Evolutionary conservation across 2,113 vertebrate species (phyloP).

Genomic region (Sebastes fasciatus): DNA sequence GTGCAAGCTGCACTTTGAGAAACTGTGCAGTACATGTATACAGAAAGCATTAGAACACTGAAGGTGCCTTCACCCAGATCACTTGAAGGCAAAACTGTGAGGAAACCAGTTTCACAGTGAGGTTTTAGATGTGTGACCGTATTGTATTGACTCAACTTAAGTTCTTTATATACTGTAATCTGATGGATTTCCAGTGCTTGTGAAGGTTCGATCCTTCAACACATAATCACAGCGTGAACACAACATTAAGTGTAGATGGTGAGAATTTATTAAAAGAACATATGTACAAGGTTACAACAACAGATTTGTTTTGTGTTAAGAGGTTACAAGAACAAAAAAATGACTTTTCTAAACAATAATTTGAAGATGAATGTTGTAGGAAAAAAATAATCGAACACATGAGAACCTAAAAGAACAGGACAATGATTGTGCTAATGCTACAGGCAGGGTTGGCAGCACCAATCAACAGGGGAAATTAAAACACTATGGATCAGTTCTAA

Average conservation of each 20-base stretch:
- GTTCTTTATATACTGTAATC: background rate
- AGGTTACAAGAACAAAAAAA: constrained; percentile 48
- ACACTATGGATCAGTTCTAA: constrained; percentile 26
- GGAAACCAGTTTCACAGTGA: too few species aligned
- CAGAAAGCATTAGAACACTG: too few species aligned
- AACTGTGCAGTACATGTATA: too few species aligned
- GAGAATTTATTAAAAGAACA: constrained; percentile 83
- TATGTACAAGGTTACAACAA: constrained; percentile 75
- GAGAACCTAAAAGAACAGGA: constrained; percentile 84
- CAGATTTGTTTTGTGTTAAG: constrained; percentile 40
- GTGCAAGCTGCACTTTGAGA: too few species aligned
- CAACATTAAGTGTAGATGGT: constrained; percentile 9
- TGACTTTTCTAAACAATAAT: constrained; percentile 48
- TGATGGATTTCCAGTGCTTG: background rate
- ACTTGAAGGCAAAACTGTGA: too few species aligned
- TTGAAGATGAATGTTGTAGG: constrained; percentile 5
- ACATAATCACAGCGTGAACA: background rate
- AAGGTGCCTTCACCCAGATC: too few species aligned
- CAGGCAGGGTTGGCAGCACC: constrained; percentile 86
- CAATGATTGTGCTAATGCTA: constrained; percentile 97
- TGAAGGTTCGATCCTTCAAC: background rate
- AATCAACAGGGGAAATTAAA: constrained; percentile 64
- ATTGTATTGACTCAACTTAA: background rate
- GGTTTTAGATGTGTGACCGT: too few species aligned
- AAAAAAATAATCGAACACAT: constrained; percentile 28